These are phyloP conservation scores for Jordanella pulchra DNA, from an alignment of 2,797 vertebrate genomes.

Conservation along the genomic window DNA sequence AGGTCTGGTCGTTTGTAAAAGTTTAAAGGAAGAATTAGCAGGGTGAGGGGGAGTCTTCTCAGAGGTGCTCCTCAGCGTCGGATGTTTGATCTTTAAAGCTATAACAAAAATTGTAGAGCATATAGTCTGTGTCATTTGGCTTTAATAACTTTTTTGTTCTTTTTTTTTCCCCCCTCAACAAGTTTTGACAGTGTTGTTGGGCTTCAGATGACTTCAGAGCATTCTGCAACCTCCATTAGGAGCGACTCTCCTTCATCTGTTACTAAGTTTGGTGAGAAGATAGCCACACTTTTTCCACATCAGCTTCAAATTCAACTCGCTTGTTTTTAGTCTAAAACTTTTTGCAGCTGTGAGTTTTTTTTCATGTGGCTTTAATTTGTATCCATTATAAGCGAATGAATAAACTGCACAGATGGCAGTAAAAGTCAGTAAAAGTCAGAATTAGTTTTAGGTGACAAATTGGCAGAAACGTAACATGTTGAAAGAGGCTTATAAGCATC, in stretches of 20 bases:
- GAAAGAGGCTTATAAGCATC: slow-evolving; percentile 50
- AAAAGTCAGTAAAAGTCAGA: slow-evolving; percentile 55
- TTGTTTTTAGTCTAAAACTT: slow-evolving; percentile 12
- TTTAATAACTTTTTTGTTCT: slow-evolving; percentile 23
- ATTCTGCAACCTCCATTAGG: slow-evolving; percentile 79
- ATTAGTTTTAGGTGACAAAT: slow-evolving; percentile 56
- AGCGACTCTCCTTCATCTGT: slow-evolving; percentile 85
- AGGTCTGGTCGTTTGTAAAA: slow-evolving; percentile 51
- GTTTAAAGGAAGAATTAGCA: slow-evolving; percentile 43
- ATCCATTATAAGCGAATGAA: slow-evolving; percentile 54
- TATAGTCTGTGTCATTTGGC: slow-evolving; percentile 17
- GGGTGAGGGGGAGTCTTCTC: slow-evolving; percentile 26
- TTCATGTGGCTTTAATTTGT: slow-evolving; percentile 59
- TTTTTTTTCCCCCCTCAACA: background rate
- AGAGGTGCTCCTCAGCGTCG: slow-evolving; percentile 58
- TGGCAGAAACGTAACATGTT: slow-evolving; percentile 52
- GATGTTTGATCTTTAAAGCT: slow-evolving; percentile 55
- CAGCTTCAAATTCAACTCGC: slow-evolving; percentile 7
- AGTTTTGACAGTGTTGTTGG: slow-evolving; percentile 89
- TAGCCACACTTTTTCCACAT: slow-evolving; percentile 7
- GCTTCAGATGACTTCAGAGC: slow-evolving; percentile 83
- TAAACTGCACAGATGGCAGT: slow-evolving; percentile 47
- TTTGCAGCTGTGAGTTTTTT: slow-evolving; percentile 17
- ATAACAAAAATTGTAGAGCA: slow-evolving; percentile 22
- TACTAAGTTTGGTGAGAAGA: slow-evolving; percentile 87